Conservation (phyloP, 2,113 vertebrate genomes). For the Lichenostomus cassidix region DNA sequence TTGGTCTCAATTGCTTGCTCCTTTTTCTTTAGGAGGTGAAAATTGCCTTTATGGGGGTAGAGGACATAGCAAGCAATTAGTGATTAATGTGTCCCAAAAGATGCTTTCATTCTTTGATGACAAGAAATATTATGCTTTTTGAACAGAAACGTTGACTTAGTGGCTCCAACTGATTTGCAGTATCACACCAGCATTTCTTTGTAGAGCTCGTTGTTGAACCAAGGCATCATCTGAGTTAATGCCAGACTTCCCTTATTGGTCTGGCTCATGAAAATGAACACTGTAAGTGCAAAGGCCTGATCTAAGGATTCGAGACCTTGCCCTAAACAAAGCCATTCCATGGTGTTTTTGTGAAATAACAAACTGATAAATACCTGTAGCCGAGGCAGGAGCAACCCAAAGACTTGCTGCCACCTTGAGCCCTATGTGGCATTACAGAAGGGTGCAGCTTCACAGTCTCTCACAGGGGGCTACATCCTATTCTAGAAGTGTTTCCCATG, state of each 20-base stretch:
- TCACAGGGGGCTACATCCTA: neutral
- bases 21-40: slow-evolving; percentile 12
- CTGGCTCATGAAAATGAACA: neutral
- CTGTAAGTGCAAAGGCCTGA: neutral
- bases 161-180: neutral
- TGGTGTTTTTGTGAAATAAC: neutral
- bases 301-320: neutral
- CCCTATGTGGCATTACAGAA: rapidly evolving
- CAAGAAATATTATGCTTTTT: neutral
- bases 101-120: neutral
- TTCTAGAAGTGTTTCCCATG: neutral
- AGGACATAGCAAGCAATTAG: neutral
- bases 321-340: neutral
- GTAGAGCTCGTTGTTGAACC: neutral
- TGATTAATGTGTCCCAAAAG: neutral
- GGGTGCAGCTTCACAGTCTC: neutral
- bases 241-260: neutral
- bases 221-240: neutral
- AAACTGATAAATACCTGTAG: neutral
- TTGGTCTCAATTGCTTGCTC: neutral
- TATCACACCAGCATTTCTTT: neutral
- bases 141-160: neutral
- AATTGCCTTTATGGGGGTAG: neutral
- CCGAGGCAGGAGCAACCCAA: neutral
- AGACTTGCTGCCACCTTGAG: neutral